phyloP scores from a whole-genome alignment of 92 coral and sea anemone genomes.

The Phenganax marumi region DNA sequence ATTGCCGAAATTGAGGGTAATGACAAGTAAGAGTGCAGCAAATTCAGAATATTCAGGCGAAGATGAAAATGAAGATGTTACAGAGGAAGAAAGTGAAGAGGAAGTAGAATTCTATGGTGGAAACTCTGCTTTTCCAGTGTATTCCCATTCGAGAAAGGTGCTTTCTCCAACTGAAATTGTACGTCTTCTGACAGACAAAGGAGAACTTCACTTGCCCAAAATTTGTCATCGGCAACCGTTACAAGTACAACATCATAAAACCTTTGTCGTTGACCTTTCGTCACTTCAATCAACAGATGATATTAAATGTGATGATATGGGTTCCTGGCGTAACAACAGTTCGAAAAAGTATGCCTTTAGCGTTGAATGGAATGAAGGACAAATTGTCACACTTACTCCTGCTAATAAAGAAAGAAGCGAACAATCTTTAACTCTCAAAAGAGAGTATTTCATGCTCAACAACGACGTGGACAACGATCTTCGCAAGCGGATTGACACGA shows the following conservation, averaged over 20 bases:
- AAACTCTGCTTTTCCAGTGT: not conserved
- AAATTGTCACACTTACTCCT: conserved; percentile 18
- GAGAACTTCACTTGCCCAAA: conserved; percentile 28
- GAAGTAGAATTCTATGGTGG: not conserved
- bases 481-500: conserved; percentile 51
- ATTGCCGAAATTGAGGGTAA: too few relatives aligned
- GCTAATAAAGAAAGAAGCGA: conserved; percentile 17
- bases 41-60: too few relatives aligned
- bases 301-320: conserved; percentile 60
- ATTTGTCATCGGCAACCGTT: conserved; percentile 53
- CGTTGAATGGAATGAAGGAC: conserved; percentile 41
- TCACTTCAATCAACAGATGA: conserved; percentile 53
- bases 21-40: too few relatives aligned
- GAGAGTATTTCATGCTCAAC: conserved; percentile 51
- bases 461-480: conserved; percentile 43
- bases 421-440: conserved; percentile 41
- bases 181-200: conserved; percentile 17
- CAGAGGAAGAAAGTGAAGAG: not conserved
- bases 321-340: conserved; percentile 59
- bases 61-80: too few relatives aligned
- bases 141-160: not conserved
- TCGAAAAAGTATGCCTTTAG: conserved; percentile 39
- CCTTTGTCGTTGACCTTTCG: conserved; percentile 52
- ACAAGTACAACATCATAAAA: conserved; percentile 48
- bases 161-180: conserved; percentile 9